Conservation (phyloP, 2,888 invertebrate genomes). For the Drosophila lutescens region DNA sequence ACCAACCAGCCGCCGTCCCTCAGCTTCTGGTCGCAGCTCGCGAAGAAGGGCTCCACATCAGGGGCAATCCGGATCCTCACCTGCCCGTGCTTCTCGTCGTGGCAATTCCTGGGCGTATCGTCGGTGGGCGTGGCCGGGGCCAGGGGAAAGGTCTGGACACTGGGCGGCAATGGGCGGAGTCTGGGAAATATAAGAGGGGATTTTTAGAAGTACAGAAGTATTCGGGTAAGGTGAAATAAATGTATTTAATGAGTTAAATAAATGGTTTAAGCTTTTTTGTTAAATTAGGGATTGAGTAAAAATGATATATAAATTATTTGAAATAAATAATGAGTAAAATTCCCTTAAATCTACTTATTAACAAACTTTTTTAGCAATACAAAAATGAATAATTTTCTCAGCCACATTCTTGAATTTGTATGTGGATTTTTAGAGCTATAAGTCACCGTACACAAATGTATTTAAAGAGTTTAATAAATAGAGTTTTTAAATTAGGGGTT, state of each 20-base stretch:
- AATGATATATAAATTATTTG: too few species aligned
- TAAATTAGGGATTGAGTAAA: too few species aligned
- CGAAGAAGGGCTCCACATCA: slow-evolving; percentile 56
- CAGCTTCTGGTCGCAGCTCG: slow-evolving; percentile 57
- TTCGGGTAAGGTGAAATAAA: too few species aligned
- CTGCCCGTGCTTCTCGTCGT: slow-evolving; percentile 56
- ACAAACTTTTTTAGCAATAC: too few species aligned
- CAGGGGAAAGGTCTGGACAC: neutral
- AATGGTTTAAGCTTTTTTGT: too few species aligned
- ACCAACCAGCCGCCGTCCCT: slow-evolving; percentile 65
- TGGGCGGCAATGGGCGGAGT: neutral
- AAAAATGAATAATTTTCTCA: too few species aligned
- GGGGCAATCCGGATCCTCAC: slow-evolving; percentile 47
- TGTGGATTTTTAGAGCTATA: too few species aligned
- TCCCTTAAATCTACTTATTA: neutral
- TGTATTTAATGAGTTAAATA: too few species aligned
- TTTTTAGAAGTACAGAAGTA: neutral
- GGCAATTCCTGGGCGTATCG: slow-evolving; percentile 50
- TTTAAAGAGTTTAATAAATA: too few species aligned
- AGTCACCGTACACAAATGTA: too few species aligned
- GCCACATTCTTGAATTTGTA: too few species aligned
- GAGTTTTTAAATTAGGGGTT: too few species aligned
- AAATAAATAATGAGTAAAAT: neutral
- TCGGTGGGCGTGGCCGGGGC: neutral
- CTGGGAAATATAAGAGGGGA: neutral